phyloP scores from a whole-genome alignment of 2,888 invertebrate genomes.

The Dryobotodes eremita region DNA sequence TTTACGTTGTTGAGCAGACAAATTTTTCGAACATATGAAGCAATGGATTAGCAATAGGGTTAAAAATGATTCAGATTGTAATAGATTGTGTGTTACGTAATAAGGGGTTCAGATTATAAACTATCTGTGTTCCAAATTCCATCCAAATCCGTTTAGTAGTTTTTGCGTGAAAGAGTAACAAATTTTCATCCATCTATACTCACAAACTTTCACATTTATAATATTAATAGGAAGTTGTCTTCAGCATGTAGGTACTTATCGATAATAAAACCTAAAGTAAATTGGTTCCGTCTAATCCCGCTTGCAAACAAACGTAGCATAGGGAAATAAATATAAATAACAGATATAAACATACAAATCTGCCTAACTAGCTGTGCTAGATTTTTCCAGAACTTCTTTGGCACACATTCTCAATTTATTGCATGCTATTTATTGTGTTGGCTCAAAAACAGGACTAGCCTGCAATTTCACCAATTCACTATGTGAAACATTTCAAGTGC shows the following conservation, averaged over 20 bases:
- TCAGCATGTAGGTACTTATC: not conserved
- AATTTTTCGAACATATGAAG: too few relatives aligned
- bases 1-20: too few relatives aligned
- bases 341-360: conserved; percentile 20
- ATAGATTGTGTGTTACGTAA: too few relatives aligned
- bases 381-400: conserved; percentile 51
- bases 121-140: too few relatives aligned
- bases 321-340: conserved; percentile 40
- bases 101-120: too few relatives aligned
- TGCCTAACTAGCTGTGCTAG: conserved; percentile 16
- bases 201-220: too few relatives aligned
- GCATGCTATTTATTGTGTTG: conserved; percentile 15
- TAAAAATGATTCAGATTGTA: too few relatives aligned
- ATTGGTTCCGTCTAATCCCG: not conserved
- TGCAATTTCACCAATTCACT: conserved; percentile 1
- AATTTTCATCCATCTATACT: too few relatives aligned
- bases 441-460: conserved; percentile 26
- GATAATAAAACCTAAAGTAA: not conserved
- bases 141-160: too few relatives aligned
- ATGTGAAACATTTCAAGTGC: not conserved
- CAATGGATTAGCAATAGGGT: too few relatives aligned
- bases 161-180: too few relatives aligned
- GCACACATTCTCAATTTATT: conserved; percentile 37
- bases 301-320: not conserved
- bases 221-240: too few relatives aligned